Evolutionary conservation across 2,113 vertebrate species (phyloP).

Genomic region (Hemicordylus capensis): DNA sequence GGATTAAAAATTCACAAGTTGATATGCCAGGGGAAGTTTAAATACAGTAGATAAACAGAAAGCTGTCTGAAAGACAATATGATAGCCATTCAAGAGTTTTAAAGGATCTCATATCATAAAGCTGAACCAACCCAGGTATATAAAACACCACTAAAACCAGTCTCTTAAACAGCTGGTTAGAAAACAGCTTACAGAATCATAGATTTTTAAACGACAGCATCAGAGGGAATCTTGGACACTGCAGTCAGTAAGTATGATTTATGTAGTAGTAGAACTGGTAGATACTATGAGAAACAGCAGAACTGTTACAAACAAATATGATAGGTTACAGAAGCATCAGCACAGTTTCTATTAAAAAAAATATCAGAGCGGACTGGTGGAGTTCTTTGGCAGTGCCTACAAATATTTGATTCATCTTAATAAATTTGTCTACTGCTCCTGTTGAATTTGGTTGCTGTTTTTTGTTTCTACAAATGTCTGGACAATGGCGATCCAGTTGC

Average conservation of each 20-base stretch:
- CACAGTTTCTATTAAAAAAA: background rate
- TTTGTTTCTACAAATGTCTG: background rate
- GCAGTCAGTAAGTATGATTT: background rate
- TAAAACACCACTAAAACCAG: background rate
- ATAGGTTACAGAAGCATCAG: background rate
- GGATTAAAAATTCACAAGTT: background rate
- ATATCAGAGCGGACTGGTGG: background rate
- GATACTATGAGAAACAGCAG: background rate
- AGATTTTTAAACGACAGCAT: background rate
- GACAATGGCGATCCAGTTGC: background rate
- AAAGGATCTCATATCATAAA: background rate
- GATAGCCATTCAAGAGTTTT: background rate
- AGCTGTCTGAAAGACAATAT: background rate
- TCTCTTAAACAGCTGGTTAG: background rate
- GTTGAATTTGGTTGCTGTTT: no score
- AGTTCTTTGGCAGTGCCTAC: background rate
- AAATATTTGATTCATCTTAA: background rate
- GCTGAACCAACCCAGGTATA: background rate
- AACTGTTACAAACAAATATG: background rate
- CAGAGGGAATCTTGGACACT: background rate
- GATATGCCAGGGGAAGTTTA: background rate
- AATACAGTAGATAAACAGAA: slow-evolving; percentile 6
- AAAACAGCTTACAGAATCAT: background rate
- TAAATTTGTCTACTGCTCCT: no score
- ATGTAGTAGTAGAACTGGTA: background rate